Base-by-base conservation (phyloP, 2,797 vertebrate genomes). In the Hippopotamyrus pictus region DNA sequence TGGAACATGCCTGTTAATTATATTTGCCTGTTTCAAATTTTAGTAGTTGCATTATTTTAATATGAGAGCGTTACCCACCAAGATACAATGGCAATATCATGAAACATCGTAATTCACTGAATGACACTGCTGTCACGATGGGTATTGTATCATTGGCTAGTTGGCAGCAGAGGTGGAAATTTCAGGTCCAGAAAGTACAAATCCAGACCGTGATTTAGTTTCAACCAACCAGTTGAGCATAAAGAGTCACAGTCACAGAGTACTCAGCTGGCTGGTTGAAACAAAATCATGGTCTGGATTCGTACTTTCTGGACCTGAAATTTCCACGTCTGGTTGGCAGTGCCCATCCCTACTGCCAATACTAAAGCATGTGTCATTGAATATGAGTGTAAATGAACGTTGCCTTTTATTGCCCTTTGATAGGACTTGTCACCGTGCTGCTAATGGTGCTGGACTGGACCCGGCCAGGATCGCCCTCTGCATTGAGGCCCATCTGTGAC, bases 401-500 rank as follows among this genome's bases (percentile, higher is more conserved):
- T 19, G 73, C 65, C 62, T 76, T n/a, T 37, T 22, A 48, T 57
- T 37, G 41, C 9, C 87, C 85, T 54, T 37, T 54, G 14, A 29
- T 83, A 92, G 92, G 90, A 83, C 90, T 92, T 90, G 76, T 91
- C 90, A 83, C 87, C 92, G 59, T 91, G 54, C 90, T 92, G 29
- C 54, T 93, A 65, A 79, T 93, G 22, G 89, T 93, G 73, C 87
- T 94, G 85, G 65, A 91, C 87, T 91, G 92, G 89, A 89, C 91
- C 73, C 89, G 88, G 53, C 92, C 90, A 5, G 90, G 88, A 22
- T 90, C 76, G 62, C 62, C 90, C 84, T 90, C 91, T 7, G 92
- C 93, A 0, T 37, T 89, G 5, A 90, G 89, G 41, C 93, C 94
- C 88, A 89, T 95, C 62, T 96, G 95, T 91, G 95, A 95, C 90